These are phyloP conservation scores for Pedionomus torquatus DNA, from an alignment of 2,113 vertebrate species.

Conservation along the genomic window DNA sequence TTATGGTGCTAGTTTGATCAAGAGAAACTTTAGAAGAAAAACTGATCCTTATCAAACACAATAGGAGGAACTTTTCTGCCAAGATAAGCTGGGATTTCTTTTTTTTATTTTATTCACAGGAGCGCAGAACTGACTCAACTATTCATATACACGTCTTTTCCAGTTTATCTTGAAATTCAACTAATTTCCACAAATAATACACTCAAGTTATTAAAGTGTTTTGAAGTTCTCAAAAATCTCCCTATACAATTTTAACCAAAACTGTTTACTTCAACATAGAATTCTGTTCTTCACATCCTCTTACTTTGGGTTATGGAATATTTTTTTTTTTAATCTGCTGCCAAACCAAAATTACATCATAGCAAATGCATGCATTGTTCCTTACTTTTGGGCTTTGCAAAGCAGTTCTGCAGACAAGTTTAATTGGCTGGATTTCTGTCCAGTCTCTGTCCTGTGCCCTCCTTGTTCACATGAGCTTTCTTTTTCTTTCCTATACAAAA, in stretches of 20 bases:
- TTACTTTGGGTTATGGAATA: neutral
- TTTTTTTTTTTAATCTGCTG: constrained; percentile 53
- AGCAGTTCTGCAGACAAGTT: constrained; percentile 37
- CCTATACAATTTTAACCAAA: neutral
- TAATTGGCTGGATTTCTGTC: neutral
- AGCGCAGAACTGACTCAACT: neutral
- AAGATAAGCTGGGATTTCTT: neutral
- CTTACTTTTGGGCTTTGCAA: neutral
- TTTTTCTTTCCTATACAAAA: neutral
- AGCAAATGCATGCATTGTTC: constrained; percentile 57
- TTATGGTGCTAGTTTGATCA: neutral
- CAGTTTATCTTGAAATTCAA: neutral
- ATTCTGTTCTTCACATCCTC: constrained; percentile 42
- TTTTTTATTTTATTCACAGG: neutral
- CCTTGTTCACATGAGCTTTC: neutral
- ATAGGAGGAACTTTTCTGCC: neutral
- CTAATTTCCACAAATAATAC: neutral
- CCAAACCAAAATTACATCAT: constrained; percentile 67
- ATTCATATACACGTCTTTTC: neutral
- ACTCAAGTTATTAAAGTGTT: neutral
- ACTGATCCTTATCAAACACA: neutral
- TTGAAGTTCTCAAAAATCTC: neutral
- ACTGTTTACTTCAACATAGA: constrained; percentile 6
- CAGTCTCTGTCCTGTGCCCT: constrained; percentile 17
- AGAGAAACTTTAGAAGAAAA: neutral